Evolutionary conservation across 2,113 vertebrate genomes (phyloP), one percentile per base, ranked within the genome.

Genomic region (Alexandromys fortis): DNA sequence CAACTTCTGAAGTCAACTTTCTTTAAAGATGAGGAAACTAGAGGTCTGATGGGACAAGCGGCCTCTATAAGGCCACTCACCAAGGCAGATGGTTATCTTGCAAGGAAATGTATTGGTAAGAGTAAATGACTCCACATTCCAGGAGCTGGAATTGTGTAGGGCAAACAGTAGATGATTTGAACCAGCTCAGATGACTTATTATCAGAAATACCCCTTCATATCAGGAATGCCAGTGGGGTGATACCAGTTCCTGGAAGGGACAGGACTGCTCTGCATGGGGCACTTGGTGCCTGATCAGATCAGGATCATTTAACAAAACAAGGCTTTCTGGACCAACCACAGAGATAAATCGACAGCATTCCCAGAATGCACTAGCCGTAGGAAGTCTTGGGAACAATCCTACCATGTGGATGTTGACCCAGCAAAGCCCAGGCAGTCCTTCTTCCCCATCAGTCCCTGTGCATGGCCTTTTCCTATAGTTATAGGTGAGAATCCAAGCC

Each of bases 141-240:
- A 35, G 35, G 33, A 68, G 45, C 55, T 9, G 5, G 28, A 47
- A 47, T 14, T 17, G 26, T 30, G 55, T 30, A 14, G 21, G 26
- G 30, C 5, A 65, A 68, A 73, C n/a, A 13, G 33, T 33, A 38
- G 67, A 90, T 7, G 24, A 5, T 22, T 45, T 13, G 24, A 65
- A 58, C 21, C 17, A 47, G n/a, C 58, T 76, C 90, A 22, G 2
- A 35, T 35, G 35, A 49, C 14, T 17, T 14, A 33, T 68, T 33
- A 30, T 26, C 86, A 47, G 17, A 61, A 89, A 75, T 33, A 26
- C 70, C 21, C 21, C 16, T 30, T 24, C 33, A 65, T n/a, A 92
- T 79, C 90, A 94, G 83, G 96, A 97, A 96, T 96, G 12, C 96
- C 90, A 94, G 55, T 85, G 78, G 96, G 45, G 96, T 67, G 70